Conservation (phyloP, 2,113 vertebrate species). For the Bubo scandiacus region DNA sequence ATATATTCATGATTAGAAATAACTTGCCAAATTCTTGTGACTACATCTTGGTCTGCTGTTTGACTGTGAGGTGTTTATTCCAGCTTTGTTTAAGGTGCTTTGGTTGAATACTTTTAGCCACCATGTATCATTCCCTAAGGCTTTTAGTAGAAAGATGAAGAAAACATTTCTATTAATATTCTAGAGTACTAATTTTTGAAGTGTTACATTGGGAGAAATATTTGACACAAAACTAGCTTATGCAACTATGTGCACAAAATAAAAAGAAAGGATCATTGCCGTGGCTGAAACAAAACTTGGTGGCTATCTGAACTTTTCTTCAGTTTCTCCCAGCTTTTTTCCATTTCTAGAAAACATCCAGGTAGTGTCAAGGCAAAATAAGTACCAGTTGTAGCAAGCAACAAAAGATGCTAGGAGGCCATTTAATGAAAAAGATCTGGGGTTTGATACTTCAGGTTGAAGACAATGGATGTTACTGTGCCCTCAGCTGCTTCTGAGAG, state of each 20-base stretch:
- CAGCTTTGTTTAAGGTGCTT: slow-evolving; percentile 14
- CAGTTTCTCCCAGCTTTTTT: neutral
- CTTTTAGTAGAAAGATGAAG: neutral
- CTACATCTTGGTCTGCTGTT: neutral
- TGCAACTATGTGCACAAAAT: neutral
- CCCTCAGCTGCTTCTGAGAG: neutral
- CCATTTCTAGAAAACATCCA: neutral
- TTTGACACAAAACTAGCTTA: neutral
- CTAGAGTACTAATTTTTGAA: neutral
- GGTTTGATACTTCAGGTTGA: neutral
- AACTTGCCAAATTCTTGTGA: neutral
- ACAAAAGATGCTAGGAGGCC: neutral
- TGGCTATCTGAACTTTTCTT: neutral
- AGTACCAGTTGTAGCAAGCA: neutral
- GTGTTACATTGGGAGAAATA: neutral
- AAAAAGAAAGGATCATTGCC: neutral
- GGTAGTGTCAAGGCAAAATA: neutral
- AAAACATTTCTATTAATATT: slow-evolving; percentile 15
- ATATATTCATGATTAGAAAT: neutral
- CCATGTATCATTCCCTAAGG: neutral
- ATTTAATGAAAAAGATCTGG: neutral
- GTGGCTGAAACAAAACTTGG: neutral
- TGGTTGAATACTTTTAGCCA: neutral
- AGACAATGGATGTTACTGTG: neutral
- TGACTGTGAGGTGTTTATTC: neutral